A percentile compares a stretch with the other conserved stretches of the same genome.
Evolutionary conservation across 2,888 invertebrate species (phyloP).

Genomic region (Sminthurinus aureus): DNA sequence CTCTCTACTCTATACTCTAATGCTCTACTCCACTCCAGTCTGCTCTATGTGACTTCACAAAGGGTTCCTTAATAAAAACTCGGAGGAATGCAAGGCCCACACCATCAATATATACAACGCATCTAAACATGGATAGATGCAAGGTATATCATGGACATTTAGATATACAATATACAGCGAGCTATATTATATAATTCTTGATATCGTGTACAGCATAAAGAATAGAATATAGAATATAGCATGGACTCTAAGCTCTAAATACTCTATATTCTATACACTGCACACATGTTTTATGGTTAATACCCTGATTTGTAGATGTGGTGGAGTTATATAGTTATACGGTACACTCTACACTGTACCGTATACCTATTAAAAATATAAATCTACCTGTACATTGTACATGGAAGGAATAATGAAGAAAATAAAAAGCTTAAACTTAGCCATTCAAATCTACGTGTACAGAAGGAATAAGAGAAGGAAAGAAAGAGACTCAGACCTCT

Average conservation of each 20-base stretch:
- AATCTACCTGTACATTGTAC: neutral
- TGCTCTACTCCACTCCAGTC: too few relatives aligned
- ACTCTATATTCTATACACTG: too few relatives aligned
- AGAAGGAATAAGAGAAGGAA: neutral
- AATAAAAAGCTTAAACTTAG: constrained; percentile 43
- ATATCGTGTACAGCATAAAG: neutral
- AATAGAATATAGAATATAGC: neutral
- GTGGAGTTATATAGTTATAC: neutral
- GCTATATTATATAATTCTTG: neutral
- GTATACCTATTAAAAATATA: neutral
- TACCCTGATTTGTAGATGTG: too few relatives aligned
- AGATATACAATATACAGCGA: neutral
- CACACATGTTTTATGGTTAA: too few relatives aligned
- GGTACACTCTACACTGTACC: neutral
- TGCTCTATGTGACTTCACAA: constrained; percentile 27
- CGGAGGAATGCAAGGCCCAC: constrained; percentile 22
- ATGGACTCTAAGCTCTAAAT: too few relatives aligned
- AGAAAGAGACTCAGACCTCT: neutral
- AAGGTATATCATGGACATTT: neutral
- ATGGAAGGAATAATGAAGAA: constrained; percentile 39
- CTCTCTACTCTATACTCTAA: too few relatives aligned
- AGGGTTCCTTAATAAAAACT: constrained; percentile 22
- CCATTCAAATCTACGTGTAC: constrained; percentile 38
- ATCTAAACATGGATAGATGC: neutral
- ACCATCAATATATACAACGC: constrained; percentile 1